Base-by-base conservation (phyloP, 2,797 vertebrate genomes). In the Myotis myotis region DNA sequence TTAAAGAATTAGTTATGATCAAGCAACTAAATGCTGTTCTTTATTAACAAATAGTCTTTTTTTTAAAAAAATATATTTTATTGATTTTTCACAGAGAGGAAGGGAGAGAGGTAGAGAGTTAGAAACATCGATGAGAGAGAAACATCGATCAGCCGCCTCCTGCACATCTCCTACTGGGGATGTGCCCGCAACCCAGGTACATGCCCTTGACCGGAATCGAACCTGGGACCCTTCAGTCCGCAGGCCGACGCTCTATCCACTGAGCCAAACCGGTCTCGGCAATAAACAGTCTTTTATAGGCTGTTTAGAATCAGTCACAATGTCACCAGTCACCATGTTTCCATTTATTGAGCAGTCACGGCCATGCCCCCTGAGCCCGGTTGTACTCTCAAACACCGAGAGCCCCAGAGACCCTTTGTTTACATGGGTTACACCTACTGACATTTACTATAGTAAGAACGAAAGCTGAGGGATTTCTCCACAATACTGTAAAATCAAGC, bases 1-100 rank as follows among this genome's bases (percentile, higher is more conserved):
- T 87, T 47, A 92, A 84, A 75, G 57, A 76, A 96, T 80, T 36
- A 60, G 64, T n/a, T 64, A 9, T 80, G 71, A 49, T 49, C 82
- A 66, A 36, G 30, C 60, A 53, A 49, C 44, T n/a, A 64, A 78
- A 30, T 49, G 15, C 22, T 82, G 9, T 55, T 88, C 19, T 28
- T 30, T 28, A 30, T 22, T 80, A 92, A 47, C 22, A 49, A 62
- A 33, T n/a, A n/a, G n/a, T n/a, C n/a, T n/a, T n/a, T n/a, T n/a
- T n/a, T n/a, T n/a, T n/a, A n/a, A n/a, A n/a, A n/a, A n/a, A n/a
- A n/a, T n/a, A n/a, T n/a, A n/a, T n/a, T n/a, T n/a, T n/a, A n/a
- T n/a, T n/a, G n/a, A n/a, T n/a, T n/a, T n/a, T n/a, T n/a, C n/a
- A n/a, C n/a, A n/a, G n/a, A n/a, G n/a, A n/a, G n/a, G n/a, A n/a